Evolutionary conservation across 2,113 vertebrate species (phyloP), one percentile per base, ranked within the genome.

Genomic region (Tupaia chinensis): DNA sequence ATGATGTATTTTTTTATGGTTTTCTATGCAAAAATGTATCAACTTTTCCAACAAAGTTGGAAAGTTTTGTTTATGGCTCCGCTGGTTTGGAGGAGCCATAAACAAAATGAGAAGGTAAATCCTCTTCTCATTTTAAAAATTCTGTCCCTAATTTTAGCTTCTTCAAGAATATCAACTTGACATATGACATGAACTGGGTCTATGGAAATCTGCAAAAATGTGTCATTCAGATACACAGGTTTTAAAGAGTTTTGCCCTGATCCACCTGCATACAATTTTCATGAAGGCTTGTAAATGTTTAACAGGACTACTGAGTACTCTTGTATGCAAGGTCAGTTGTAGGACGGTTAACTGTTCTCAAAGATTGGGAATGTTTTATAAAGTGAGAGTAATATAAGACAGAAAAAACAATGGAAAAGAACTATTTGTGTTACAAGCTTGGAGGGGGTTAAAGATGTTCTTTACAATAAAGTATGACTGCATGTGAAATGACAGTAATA

Each of bases 351-450:
- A 93, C 92, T 78, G 32, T 61, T 96, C 95, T 93, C 93, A 79
- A 96, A 97, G 66, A 96, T 58, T 95, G 79, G 96, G 87, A 97
- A 89, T 70, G 72, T 97, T 98, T 98, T 97, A 97, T 97, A 96
- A 98, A 97, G 92, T 94, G 85, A 97, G 53, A 97, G 77, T 96
- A 98, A 98, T 83, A 95, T n/a, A 97, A 98, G 32, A 70, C 88
- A 97, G 95, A 77, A 63, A 70, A 94, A 94, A 97, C 34, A 97
- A 96, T 56, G 54, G 80, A 25, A 94, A 95, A 44, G 34, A 97
- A 63, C 88, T 90, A 88, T 74, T 98, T 95, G 90, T 76, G 34
- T 85, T 70, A 32, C 0, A 2, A 34, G 2, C 13, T 96, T 63
- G 29, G 23, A 92, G n/a, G 44, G 44, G 44, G 44, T 44, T 68